phyloP scores from a whole-genome alignment of 2,888 invertebrate species.

The Vandiemenella viatica region DNA sequence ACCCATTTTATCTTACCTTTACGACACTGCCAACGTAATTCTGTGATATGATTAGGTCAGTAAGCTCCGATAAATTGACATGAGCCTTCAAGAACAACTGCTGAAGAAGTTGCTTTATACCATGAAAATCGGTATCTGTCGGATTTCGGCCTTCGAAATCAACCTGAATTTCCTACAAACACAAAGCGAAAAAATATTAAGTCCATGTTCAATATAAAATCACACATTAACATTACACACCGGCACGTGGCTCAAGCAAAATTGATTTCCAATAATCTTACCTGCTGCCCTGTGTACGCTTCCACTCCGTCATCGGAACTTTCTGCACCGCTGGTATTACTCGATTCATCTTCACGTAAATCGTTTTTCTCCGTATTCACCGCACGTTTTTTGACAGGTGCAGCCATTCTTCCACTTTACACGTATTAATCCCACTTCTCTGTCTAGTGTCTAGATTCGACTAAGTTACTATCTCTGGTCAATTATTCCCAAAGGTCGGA shows the following conservation, averaged over 20 bases:
- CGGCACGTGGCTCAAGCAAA: not conserved
- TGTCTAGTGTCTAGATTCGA: too few species aligned
- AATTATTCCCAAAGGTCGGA: too few species aligned
- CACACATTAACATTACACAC: too few species aligned
- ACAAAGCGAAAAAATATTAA: too few species aligned
- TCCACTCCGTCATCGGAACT: conserved; percentile 18
- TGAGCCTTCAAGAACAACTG: conserved; percentile 77
- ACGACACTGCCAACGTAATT: conserved; percentile 79
- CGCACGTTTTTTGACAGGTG: conserved; percentile 27
- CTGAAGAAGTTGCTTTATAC: conserved; percentile 66
- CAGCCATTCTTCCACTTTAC: too few species aligned
- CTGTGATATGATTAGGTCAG: conserved; percentile 75
- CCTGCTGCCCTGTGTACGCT: conserved; percentile 14
- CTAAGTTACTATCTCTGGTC: too few species aligned
- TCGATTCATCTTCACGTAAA: conserved; percentile 22
- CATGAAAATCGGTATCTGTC: conserved; percentile 69
- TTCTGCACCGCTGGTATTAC: conserved; percentile 22
- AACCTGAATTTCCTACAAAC: conserved; percentile 55
- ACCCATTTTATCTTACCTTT: conserved; percentile 53
- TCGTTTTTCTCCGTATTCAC: conserved; percentile 18
- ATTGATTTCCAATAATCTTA: not conserved
- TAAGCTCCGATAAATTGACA: conserved; percentile 59
- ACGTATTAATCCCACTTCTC: too few species aligned
- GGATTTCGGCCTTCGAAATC: conserved; percentile 83
- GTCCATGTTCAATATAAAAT: too few species aligned